A percentile compares a stretch with the other conserved stretches of the same genome.
These are phyloP conservation scores for Rhineura floridana DNA, from an alignment of 2,113 vertebrate genomes.

Conservation along the genomic window DNA sequence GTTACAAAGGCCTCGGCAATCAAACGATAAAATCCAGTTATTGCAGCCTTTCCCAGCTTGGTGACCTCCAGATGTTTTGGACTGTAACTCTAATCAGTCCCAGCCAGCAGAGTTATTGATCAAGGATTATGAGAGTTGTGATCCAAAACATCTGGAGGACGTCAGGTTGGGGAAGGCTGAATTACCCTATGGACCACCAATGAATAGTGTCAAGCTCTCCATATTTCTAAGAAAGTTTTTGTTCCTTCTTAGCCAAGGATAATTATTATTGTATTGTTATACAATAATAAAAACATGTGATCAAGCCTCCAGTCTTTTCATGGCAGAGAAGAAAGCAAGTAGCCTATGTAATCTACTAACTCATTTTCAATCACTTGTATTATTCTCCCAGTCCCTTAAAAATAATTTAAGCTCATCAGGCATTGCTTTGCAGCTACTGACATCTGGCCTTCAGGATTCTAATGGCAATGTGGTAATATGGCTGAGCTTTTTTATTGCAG, in stretches of 20 bases:
- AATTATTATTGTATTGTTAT: background rate
- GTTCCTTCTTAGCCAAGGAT: background rate
- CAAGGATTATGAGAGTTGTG: no score
- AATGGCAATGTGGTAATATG: constrained; percentile 22
- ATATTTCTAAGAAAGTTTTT: background rate
- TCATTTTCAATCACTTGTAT: background rate
- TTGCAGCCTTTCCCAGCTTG: no score
- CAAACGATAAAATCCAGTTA: no score
- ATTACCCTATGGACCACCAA: no score
- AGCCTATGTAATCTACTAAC: background rate
- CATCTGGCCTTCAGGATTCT: constrained; percentile 28
- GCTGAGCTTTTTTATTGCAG: constrained; percentile 26
- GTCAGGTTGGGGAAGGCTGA: no score
- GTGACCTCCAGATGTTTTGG: no score
- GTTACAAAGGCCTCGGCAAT: no score
- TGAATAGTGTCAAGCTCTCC: no score
- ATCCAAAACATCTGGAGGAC: no score
- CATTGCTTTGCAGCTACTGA: constrained; percentile 38
- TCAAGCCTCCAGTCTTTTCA: background rate
- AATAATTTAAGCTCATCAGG: constrained; percentile 15
- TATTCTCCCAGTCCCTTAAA: constrained; percentile 7
- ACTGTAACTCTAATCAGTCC: no score
- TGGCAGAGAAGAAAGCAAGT: background rate
- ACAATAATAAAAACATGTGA: background rate
- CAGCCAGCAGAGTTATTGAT: no score